Evolutionary conservation across 2,888 invertebrate genomes (phyloP).

Genomic region (Agonopterix arenella): DNA sequence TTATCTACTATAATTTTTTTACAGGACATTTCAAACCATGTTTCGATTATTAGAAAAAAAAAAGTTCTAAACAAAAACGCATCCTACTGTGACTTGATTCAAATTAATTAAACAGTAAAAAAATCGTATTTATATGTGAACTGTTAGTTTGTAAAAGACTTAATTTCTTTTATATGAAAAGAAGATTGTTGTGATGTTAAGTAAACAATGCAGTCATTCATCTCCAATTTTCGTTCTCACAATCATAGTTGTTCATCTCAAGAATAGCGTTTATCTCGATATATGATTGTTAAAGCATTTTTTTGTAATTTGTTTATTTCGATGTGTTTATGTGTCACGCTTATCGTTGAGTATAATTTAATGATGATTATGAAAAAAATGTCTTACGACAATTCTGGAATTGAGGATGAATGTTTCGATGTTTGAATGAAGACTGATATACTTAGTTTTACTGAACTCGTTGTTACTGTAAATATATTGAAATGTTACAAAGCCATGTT

Average conservation of each 20-base stretch:
- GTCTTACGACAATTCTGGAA: slow-evolving; percentile 7
- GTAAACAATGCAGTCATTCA: background rate
- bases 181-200: slow-evolving; percentile 1
- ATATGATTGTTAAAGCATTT: background rate
- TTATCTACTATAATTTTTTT: background rate
- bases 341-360: slow-evolving; percentile 2
- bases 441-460: slow-evolving; percentile 43
- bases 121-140: no score
- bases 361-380: slow-evolving; percentile 5
- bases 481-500: slow-evolving; percentile 25
- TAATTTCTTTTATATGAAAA: slow-evolving; percentile 4
- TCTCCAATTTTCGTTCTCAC: no score
- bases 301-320: slow-evolving; percentile 6
- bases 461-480: slow-evolving; percentile 39
- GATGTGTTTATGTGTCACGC: slow-evolving; percentile 1
- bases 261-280: no score
- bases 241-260: no score
- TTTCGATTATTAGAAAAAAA: no score
- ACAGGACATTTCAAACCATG: no score
- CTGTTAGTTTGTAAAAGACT: slow-evolving; percentile 2
- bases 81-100: no score
- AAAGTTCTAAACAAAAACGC: no score
- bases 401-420: slow-evolving; percentile 28
- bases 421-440: slow-evolving; percentile 69
- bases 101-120: no score